Conservation (phyloP, 2,888 invertebrate genomes). For the Amphipyra berbera region DNA sequence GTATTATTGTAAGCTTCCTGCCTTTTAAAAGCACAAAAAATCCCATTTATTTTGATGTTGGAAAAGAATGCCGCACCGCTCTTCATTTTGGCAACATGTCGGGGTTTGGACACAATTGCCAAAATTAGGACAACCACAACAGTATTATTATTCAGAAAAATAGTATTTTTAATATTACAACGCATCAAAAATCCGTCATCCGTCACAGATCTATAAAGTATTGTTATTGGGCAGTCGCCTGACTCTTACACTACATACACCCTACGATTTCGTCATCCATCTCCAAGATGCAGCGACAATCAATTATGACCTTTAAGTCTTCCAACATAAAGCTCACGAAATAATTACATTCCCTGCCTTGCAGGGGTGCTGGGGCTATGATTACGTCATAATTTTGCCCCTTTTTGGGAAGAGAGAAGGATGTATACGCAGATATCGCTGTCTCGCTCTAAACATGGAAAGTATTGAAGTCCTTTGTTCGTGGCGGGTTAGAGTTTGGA, state of each 20-base stretch:
- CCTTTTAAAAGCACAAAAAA: conserved; percentile 29
- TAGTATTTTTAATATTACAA: too few relatives aligned
- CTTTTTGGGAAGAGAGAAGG: conserved; percentile 66
- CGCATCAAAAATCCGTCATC: conserved; percentile 1
- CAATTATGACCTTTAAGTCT: conserved; percentile 56
- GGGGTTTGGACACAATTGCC: conserved; percentile 11
- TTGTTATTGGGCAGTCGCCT: conserved; percentile 37
- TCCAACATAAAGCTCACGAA: conserved; percentile 43
- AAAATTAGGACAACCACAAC: conserved; percentile 14
- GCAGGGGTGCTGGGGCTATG: conserved; percentile 74
- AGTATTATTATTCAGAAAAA: neutral
- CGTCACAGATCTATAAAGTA: conserved; percentile 29
- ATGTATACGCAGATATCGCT: conserved; percentile 18
- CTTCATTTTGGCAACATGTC: conserved; percentile 21
- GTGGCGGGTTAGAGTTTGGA: conserved; percentile 44
- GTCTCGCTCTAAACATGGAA: conserved; percentile 65
- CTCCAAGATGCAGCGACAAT: conserved; percentile 47
- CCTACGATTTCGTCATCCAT: conserved; percentile 70
- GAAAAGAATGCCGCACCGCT: neutral
- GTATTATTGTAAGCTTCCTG: conserved; percentile 44
- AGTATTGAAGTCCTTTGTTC: conserved; percentile 73
- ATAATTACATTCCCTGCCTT: conserved; percentile 55
- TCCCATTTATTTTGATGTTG: neutral
- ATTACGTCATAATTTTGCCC: conserved; percentile 84
- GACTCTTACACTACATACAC: conserved; percentile 65